Evolutionary conservation across 2,797 vertebrate species (phyloP), one percentile per base, ranked within the genome.

Genomic region (Microchirus variegatus): DNA sequence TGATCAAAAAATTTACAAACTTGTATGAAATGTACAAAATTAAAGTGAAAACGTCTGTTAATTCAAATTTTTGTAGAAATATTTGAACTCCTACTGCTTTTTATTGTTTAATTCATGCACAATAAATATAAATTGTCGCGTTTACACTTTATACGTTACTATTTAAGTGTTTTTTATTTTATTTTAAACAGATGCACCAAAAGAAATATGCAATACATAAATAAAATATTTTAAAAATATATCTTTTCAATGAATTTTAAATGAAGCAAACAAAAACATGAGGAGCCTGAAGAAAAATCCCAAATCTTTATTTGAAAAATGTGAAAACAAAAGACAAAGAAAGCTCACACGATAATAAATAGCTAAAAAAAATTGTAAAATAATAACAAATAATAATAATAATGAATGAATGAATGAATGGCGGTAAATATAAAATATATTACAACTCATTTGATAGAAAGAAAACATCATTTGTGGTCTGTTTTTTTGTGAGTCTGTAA

Each of bases 231-330:
- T n/a, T n/a, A n/a, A n/a, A 31, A 9, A 10, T 1, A 2, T 40
- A 40, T 14, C 13, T 11, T 4, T 40, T 1, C 10, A 40, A 9
- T 40, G 10, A 15, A 42, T 15, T 1, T 4, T 14, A 2, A 22
- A 50, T 1, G 18, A 13, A 15, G 5, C 51, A 75, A 15, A 26
- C 35, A 53, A 61, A 77, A 40, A 26, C 17, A n/a, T 11, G 4
- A 37, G 31, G 4, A 3, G 31, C 31, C 31, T 8, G 31, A 37
- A 14, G 51, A 52, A 75, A 53, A 66, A 61, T 72, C 44, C 11
- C 0, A 71, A 59, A 67, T 63, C 44, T 90, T 90, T 91, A 91
- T 90, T 91, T 85, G n/a, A n/a, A n/a, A n/a, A n/a, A n/a, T n/a
- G n/a, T n/a, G 70, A 82, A 76, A 77, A 80, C 19, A 49, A 47